phyloP scores from a whole-genome alignment of 2,888 invertebrate genomes.

The Eupelmus urozonus region DNA sequence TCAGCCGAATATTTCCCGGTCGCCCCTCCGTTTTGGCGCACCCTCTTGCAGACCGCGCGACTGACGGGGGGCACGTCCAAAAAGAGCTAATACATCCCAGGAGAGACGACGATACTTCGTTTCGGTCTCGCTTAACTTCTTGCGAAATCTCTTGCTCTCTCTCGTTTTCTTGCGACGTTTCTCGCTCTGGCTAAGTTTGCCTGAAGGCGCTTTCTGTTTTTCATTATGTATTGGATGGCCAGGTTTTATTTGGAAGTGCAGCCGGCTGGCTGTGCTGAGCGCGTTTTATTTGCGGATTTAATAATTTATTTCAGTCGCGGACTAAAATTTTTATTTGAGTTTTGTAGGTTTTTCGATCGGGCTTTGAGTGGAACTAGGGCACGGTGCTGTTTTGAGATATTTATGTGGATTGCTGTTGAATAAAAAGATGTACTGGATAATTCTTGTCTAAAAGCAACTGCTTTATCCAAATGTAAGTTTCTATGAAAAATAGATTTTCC shows the following conservation, averaged over 20 bases:
- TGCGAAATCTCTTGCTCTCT: conserved; percentile 58
- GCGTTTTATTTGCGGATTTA: not conserved
- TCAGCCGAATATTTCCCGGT: conserved; percentile 55
- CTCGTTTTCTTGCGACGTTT: conserved; percentile 38
- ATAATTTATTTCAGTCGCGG: not conserved
- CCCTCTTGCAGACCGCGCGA: not conserved
- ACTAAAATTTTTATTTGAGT: too few relatives aligned
- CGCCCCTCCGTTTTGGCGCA: conserved; percentile 53
- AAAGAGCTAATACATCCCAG: conserved; percentile 72
- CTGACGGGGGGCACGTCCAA: conserved; percentile 49
- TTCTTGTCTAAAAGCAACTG: too few relatives aligned
- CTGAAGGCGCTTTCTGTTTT: conserved; percentile 31
- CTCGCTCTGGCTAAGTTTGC: too few relatives aligned
- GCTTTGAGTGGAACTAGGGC: too few relatives aligned
- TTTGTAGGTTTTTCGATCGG: too few relatives aligned
- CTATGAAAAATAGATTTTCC: too few relatives aligned
- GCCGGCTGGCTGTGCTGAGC: conserved; percentile 41
- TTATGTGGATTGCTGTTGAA: too few relatives aligned
- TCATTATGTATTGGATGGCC: conserved; percentile 18
- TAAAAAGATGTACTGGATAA: too few relatives aligned
- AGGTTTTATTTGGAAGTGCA: conserved; percentile 46
- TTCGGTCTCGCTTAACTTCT: conserved; percentile 38
- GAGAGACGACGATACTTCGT: conserved; percentile 66
- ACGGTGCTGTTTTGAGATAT: too few relatives aligned
- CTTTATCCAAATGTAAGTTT: too few relatives aligned